A percentile compares a stretch with the other conserved stretches of the same genome.
These are phyloP conservation scores for Dipodomys stephensi DNA, from an alignment of 2,113 vertebrate genomes.

Conservation along the genomic window DNA sequence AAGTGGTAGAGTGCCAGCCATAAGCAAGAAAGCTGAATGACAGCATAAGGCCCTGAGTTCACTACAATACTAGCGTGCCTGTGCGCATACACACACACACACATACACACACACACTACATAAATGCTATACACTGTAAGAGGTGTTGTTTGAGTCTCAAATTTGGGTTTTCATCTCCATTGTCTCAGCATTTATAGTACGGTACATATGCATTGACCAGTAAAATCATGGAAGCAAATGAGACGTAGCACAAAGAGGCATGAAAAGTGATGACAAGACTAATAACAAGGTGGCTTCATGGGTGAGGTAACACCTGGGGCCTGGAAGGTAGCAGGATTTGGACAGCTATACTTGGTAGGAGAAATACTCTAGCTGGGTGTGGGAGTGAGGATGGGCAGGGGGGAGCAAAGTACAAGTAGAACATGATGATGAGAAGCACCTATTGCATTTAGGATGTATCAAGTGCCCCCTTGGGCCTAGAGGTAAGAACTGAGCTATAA, in stretches of 20 bases:
- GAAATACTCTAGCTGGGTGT: background rate
- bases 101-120: background rate
- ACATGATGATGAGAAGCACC: background rate
- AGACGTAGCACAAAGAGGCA: background rate
- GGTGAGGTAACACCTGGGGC: background rate
- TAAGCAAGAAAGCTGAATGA: too few species aligned
- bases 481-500: background rate
- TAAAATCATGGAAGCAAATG: background rate
- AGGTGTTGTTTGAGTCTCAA: background rate
- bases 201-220: background rate
- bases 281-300: background rate
- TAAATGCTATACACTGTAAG: background rate
- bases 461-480: background rate
- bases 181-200: background rate
- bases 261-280: background rate
- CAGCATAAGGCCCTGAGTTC: too few species aligned
- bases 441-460: background rate
- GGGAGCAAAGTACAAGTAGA: background rate
- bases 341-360: background rate
- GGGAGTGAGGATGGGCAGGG: background rate
- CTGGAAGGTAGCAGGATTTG: background rate
- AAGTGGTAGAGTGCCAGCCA: too few species aligned
- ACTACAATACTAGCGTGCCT: too few species aligned
- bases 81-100: too few species aligned
- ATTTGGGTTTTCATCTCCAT: background rate